Percentiles rank a stretch among this genome's conserved stretches.
Evolutionary conservation across 2,888 invertebrate species (phyloP).

Genomic region (Trichopria drosophilae): DNA sequence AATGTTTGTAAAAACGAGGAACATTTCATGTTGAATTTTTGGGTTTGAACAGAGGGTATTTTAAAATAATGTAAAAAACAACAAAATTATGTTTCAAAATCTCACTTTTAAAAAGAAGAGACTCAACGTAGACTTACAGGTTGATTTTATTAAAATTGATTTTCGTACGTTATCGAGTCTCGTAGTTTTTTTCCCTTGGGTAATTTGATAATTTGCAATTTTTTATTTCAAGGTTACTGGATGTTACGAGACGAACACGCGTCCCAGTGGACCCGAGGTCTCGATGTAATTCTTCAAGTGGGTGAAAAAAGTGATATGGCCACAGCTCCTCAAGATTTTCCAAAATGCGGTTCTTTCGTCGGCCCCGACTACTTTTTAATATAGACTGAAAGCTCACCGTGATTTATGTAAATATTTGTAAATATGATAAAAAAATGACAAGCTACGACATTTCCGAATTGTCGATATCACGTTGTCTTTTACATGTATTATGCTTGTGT

Average conservation of each 20-base stretch:
- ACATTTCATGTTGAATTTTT: too few relatives aligned
- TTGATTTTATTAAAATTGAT: too few relatives aligned
- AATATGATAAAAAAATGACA: slow-evolving; percentile 39
- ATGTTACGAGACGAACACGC: slow-evolving; percentile 77
- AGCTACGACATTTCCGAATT: too few relatives aligned
- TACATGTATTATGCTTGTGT: background rate
- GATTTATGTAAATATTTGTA: slow-evolving; percentile 46
- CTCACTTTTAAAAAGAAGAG: too few relatives aligned
- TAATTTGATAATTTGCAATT: slow-evolving; percentile 2
- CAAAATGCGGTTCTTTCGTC: slow-evolving; percentile 75
- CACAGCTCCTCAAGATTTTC: slow-evolving; percentile 71
- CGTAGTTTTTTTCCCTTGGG: background rate
- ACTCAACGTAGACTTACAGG: too few relatives aligned
- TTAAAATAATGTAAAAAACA: too few relatives aligned
- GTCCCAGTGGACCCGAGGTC: slow-evolving; percentile 73
- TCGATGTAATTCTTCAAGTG: slow-evolving; percentile 75
- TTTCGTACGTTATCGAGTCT: too few relatives aligned
- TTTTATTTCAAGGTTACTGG: slow-evolving; percentile 69
- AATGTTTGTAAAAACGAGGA: too few relatives aligned
- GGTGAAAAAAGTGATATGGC: slow-evolving; percentile 70
- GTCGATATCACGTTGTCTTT: too few relatives aligned
- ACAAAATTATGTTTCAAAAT: too few relatives aligned
- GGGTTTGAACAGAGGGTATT: too few relatives aligned
- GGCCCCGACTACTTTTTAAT: slow-evolving; percentile 77
- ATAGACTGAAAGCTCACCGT: slow-evolving; percentile 46